Base-by-base conservation (phyloP, 2,113 vertebrate genomes). In the Phainopepla nitens region DNA sequence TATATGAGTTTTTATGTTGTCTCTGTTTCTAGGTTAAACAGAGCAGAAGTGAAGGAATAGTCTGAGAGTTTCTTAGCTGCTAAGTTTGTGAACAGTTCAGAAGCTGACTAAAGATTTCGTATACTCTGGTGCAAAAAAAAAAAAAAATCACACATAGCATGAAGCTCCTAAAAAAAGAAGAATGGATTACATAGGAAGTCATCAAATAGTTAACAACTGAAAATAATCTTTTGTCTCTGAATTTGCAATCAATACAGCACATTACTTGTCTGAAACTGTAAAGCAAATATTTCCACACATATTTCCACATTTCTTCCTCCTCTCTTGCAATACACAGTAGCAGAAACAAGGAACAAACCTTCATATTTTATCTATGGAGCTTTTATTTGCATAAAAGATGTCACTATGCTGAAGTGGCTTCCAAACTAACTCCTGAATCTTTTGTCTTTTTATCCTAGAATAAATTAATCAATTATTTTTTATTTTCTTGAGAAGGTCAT, bases 231-330 rank as follows among this genome's bases (percentile, higher is more conserved):
- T 29, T 82, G 8, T 33, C 36, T 76, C 53, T 54, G 45, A 90
- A 73, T 12, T 31, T 60, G 15, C 4, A 89, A 75, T 79, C 7
- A 8, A 33, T 82, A 36, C 4, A 93, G 22, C 15, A 72, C 3
- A 22, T 82, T 89, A 81, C 49, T 84, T 92, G 49, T 44, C 65
- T 85, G 21, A 33, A 76, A 49, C 44, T 69, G 11, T 45, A 83
- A 90, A 90, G 31, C 11, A 92, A 93, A 71, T 39, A 80, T 80
- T 87, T 90, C 61, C 44, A 47, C 45, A n/a, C n/a, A n/a, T n/a
- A n/a, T 91, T 73, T 11, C 58, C 60, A 1, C n/a, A n/a, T n/a
- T 13, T 90, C 9, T 36, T 71, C 69, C 75, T 82, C n/a, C 18
- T 65, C 22, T 79, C 15, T 56, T 69, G 18, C 42, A 80, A 57